Percentiles rank a stretch among this genome's conserved stretches.
Conservation (phyloP, 2,113 vertebrate genomes). For the Brachypodius melanocephalos region DNA sequence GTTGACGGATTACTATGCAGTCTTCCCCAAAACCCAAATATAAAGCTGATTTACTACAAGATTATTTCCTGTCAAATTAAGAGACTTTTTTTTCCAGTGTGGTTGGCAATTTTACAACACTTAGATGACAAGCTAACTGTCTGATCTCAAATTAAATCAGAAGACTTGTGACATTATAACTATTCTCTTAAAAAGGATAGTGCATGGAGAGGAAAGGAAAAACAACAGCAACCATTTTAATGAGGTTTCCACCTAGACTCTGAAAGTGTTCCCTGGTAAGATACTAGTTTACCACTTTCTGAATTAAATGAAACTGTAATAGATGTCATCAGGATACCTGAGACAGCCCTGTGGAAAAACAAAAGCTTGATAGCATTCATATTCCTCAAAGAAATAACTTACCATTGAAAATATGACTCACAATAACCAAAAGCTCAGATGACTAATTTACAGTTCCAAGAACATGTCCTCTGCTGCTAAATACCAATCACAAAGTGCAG, state of each 20-base stretch:
- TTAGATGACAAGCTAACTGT: background rate
- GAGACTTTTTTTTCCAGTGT: background rate
- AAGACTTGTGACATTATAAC: background rate
- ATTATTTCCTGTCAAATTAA: background rate
- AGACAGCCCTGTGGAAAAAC: background rate
- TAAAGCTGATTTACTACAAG: background rate
- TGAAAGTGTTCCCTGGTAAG: background rate
- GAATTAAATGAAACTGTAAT: background rate
- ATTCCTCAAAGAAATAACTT: background rate
- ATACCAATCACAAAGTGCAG: background rate
- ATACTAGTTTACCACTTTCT: background rate
- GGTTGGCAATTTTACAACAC: background rate
- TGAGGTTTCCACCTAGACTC: background rate
- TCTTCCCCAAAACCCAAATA: background rate
- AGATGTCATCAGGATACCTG: background rate
- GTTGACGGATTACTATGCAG: background rate
- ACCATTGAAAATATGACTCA: background rate
- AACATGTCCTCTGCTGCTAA: background rate
- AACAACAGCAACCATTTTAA: accelerated
- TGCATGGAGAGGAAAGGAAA: background rate
- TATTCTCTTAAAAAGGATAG: background rate
- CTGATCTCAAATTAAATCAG: background rate
- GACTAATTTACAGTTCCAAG: background rate
- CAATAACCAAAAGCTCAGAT: background rate
- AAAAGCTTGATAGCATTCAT: background rate